Base-by-base conservation (phyloP, 1,140 invertebrate species). In the Branchinecta lindahli region DNA sequence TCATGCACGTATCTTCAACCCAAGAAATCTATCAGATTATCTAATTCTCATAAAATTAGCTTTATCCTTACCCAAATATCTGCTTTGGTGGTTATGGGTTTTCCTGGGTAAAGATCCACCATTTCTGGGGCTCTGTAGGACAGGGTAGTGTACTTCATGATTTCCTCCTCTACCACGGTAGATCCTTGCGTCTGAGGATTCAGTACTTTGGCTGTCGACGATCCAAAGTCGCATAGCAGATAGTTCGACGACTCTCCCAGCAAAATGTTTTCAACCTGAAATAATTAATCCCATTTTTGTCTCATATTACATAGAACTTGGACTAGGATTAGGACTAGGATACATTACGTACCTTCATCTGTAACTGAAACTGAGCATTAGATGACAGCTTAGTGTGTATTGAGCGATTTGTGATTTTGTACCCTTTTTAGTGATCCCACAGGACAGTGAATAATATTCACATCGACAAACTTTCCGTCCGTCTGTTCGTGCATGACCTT, bases 81-180 rank as follows among this genome's bases (percentile, higher is more conserved):
- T 66, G 89, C 84, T 81, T 94, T 94, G 8, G 88, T 92, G n/a
- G 91, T 91, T 70, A 96, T 94, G 21, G 86, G 80, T 80, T 90
- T 90, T 33, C 88, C 90, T 74, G 83, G 85, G 79, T 96, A 97
- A 74, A 97, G 83, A 80, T 97, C 93, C 45, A 97, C 86, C 94
- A 97, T 96, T 83, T 97, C 94, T 21, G 94, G 94, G 18, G 92
- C 85, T 75, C 72, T 72, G 79, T 97, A 96, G 66, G 91, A 90
- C 18, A 96, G 80, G 0, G 94, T 97, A 7, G 94, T 97, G 77
- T 96, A 96, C 76, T 91, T 90, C 79, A 92, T 88, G 72, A 96
- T 91, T 82, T 96, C 94, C 76, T 96, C 94, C 78, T 95, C 90
- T 9, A 94, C 85, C 18, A 81, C 76, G 69, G 85, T 79, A 8